Percentiles rank a stretch among this genome's conserved stretches.
Conservation (phyloP, 2,888 invertebrate species). For the Pteria penguin region DNA sequence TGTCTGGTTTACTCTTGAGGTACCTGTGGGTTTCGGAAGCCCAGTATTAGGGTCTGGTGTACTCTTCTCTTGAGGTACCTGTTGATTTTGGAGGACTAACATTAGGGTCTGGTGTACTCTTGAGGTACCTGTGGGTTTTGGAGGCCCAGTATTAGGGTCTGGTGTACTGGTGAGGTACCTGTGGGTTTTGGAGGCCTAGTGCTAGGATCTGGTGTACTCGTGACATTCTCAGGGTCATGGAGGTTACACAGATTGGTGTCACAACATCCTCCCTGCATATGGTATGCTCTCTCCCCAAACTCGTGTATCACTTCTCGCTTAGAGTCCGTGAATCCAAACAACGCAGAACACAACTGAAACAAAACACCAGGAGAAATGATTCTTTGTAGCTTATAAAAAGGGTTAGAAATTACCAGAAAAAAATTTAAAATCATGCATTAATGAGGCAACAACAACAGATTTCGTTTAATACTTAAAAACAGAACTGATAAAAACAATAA, state of each 20-base stretch:
- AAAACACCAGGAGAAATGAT: not conserved
- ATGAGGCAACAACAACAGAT: no score
- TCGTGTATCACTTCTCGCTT: not conserved
- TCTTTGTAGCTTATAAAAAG: no score
- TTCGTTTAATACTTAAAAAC: no score
- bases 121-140: constrained; percentile 12
- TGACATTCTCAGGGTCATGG: constrained; percentile 18
- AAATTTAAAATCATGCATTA: not conserved
- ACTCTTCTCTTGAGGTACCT: no score
- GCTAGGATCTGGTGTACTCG: constrained; percentile 15
- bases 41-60: no score
- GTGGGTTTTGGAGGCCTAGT: constrained; percentile 21
- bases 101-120: no score
- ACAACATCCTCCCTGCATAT: constrained; percentile 34
- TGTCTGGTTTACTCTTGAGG: no score
- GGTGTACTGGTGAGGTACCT: not conserved
- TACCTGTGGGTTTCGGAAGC: no score
- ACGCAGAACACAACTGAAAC: constrained; percentile 23
- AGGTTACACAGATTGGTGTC: constrained; percentile 23
- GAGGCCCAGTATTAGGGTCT: no score
- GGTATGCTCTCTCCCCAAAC: constrained; percentile 16
- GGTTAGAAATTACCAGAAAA: no score
- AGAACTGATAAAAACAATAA: no score
- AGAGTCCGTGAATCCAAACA: constrained; percentile 14
- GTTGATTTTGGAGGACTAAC: no score